These are phyloP conservation scores for Frieseomelitta varia DNA, from an alignment of 1,140 invertebrate species.

Conservation along the genomic window DNA sequence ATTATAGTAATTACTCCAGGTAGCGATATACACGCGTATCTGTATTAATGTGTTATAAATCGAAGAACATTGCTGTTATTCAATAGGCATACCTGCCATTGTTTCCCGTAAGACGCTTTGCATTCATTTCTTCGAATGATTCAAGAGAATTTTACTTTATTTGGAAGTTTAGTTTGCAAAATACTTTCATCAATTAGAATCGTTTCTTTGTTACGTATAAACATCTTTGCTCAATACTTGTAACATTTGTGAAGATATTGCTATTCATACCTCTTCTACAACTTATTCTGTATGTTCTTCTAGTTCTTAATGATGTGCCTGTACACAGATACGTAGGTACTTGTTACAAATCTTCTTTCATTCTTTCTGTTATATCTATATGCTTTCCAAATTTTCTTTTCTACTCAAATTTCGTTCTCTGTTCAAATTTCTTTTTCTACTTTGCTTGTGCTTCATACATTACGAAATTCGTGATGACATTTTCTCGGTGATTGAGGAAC, in stretches of 20 bases:
- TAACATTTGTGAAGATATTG: constrained; percentile 60
- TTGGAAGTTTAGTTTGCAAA: neutral
- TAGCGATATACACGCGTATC: neutral
- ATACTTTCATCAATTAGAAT: constrained; percentile 29
- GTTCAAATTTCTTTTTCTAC: neutral
- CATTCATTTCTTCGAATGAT: neutral
- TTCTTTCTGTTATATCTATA: neutral
- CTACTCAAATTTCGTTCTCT: no score
- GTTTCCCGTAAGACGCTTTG: no score
- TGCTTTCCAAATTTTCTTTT: neutral
- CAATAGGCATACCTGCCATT: neutral
- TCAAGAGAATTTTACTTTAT: neutral
- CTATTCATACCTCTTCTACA: constrained; percentile 30
- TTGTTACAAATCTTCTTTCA: neutral
- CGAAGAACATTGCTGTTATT: neutral
- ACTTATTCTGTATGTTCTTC: neutral
- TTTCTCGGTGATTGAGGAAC: constrained; percentile 16
- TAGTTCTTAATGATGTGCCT: constrained; percentile 11
- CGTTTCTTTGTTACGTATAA: constrained; percentile 56
- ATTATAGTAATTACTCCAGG: constrained; percentile 5
- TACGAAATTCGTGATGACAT: neutral
- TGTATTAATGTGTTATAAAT: neutral
- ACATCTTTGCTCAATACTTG: constrained; percentile 51
- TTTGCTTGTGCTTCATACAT: neutral
- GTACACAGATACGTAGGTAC: neutral